These are phyloP conservation scores for Spicauda simplicius DNA, from an alignment of 2,888 invertebrate species.

Conservation along the genomic window DNA sequence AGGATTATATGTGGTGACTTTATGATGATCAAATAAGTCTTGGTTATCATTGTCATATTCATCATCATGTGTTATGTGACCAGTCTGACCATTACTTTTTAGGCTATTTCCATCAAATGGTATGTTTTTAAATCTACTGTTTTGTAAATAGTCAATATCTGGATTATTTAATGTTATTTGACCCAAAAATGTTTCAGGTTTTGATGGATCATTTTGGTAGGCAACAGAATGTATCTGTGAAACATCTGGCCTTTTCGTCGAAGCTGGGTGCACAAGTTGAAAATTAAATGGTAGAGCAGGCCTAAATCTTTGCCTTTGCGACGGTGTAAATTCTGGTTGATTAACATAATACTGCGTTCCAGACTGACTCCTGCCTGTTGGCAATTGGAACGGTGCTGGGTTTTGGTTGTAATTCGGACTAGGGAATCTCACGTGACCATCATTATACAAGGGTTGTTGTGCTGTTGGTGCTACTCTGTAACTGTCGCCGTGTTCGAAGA, in stretches of 20 bases:
- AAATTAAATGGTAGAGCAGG: slow-evolving; percentile 75
- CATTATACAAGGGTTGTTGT: slow-evolving; percentile 68
- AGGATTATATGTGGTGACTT: slow-evolving; percentile 79
- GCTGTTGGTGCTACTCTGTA: slow-evolving; percentile 64
- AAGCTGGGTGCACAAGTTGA: slow-evolving; percentile 75
- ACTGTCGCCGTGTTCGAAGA: slow-evolving; percentile 70
- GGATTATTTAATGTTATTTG: slow-evolving; percentile 87
- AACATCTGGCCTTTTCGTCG: slow-evolving; percentile 83
- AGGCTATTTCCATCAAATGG: slow-evolving; percentile 80
- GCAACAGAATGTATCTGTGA: slow-evolving; percentile 84
- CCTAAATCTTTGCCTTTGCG: slow-evolving; percentile 71
- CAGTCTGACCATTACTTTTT: slow-evolving; percentile 74
- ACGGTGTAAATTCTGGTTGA: slow-evolving; percentile 71
- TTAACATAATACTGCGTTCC: slow-evolving; percentile 76
- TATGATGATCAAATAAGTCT: slow-evolving; percentile 74
- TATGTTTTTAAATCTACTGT: slow-evolving; percentile 74
- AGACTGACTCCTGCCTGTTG: slow-evolving; percentile 78
- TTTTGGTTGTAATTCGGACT: slow-evolving; percentile 80
- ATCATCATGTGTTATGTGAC: slow-evolving; percentile 71
- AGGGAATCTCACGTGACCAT: slow-evolving; percentile 71
- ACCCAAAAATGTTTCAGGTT: slow-evolving; percentile 86
- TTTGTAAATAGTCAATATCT: slow-evolving; percentile 78
- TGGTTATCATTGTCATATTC: slow-evolving; percentile 73
- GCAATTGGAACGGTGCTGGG: slow-evolving; percentile 78
- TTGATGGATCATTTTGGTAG: slow-evolving; percentile 85